These are phyloP conservation scores for Eustalomyia histrio DNA, from an alignment of 2,888 invertebrate genomes.

Conservation along the genomic window DNA sequence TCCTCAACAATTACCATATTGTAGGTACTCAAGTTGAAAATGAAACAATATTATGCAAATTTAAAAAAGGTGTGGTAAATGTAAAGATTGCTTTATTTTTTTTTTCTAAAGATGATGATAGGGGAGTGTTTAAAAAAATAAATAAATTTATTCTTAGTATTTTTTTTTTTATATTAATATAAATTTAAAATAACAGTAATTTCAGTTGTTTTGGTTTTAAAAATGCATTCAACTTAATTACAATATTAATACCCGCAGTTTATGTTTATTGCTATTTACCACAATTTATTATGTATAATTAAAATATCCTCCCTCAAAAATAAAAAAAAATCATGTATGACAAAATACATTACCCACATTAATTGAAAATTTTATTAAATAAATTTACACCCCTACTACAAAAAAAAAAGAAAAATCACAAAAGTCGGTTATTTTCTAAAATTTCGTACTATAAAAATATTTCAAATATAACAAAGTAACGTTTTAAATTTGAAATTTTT, in stretches of 20 bases:
- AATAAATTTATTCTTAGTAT: background rate
- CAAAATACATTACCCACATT: background rate
- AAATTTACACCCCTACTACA: no score
- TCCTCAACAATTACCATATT: slow-evolving; percentile 10
- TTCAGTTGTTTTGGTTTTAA: slow-evolving; percentile 18
- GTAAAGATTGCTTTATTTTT: slow-evolving; percentile 28
- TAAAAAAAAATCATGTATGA: no score
- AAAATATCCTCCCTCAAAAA: slow-evolving; percentile 16
- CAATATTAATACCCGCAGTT: slow-evolving; percentile 38
- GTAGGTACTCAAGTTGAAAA: slow-evolving; percentile 10
- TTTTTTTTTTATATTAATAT: background rate
- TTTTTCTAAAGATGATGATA: background rate
- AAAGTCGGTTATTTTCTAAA: no score
- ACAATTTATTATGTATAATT: slow-evolving; percentile 49
- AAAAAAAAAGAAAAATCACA: no score
- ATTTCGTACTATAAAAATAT: no score
- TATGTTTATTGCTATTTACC: slow-evolving; percentile 28
- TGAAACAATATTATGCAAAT: slow-evolving; percentile 50
- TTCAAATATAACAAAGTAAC: no score
- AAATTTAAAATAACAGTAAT: background rate
- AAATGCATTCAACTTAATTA: slow-evolving; percentile 41
- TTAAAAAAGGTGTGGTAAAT: slow-evolving; percentile 42
- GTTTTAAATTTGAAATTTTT: no score
- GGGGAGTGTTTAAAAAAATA: background rate
- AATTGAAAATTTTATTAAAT: background rate